These are phyloP conservation scores for Eupithecia subfuscata DNA, from an alignment of 2,888 invertebrate genomes.

Conservation along the genomic window DNA sequence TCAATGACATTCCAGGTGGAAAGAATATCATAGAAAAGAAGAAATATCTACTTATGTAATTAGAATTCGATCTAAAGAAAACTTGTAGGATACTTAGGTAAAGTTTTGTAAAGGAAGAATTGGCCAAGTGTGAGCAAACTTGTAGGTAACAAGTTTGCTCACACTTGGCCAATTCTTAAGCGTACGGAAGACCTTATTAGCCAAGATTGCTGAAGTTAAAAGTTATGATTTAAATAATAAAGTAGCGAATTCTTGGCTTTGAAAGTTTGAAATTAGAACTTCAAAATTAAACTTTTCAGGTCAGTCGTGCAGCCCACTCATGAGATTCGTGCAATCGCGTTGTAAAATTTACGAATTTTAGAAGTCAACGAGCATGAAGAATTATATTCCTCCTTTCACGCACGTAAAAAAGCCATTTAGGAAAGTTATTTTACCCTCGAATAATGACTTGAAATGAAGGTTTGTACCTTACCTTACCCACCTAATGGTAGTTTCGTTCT, in stretches of 20 bases:
- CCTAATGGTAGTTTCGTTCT: conserved; percentile 30
- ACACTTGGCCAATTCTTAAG: not conserved
- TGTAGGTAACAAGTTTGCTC: not conserved
- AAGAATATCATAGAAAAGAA: too few relatives aligned
- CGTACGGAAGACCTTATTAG: not conserved
- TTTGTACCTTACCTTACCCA: conserved; percentile 1
- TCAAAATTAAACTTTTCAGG: not conserved
- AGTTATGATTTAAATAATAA: not conserved
- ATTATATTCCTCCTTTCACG: conserved; percentile 32
- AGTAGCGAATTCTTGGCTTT: not conserved
- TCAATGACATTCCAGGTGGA: too few relatives aligned
- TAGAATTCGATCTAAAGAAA: not conserved
- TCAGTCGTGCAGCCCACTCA: conserved; percentile 4
- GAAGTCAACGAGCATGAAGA: conserved; percentile 18
- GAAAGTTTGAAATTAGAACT: not conserved
- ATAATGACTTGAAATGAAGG: conserved; percentile 27
- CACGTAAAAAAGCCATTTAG: conserved; percentile 37
- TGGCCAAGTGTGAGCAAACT: too few relatives aligned
- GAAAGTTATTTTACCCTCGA: conserved; percentile 37
- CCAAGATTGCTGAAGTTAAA: not conserved
- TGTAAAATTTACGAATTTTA: conserved; percentile 15
- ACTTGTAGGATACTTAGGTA: not conserved
- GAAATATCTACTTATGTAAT: not conserved
- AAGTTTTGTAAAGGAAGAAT: too few relatives aligned
- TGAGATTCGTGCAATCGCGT: not conserved